Evolutionary conservation across 2,888 invertebrate species (phyloP), one percentile per base, ranked within the genome.

Genomic region (Eubasilissa splendida): DNA sequence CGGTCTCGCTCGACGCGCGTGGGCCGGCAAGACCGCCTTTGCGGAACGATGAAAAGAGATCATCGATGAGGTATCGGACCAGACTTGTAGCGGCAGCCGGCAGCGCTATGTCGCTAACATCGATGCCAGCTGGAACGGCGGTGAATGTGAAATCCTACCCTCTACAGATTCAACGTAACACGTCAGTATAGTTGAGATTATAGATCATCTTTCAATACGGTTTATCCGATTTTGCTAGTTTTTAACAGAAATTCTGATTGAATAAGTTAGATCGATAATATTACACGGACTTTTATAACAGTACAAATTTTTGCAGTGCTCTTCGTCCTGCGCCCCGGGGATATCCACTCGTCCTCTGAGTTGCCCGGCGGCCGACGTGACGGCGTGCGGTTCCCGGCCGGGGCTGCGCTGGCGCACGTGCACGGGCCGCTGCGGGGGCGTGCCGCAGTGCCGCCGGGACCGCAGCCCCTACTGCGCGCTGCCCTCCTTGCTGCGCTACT

Each of bases 281-380:
- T 56, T 56, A 1, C 9, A 56, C 2, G 56, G 1, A 56, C 56
- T 56, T 12, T 9, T 11, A 56, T 9, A 14, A 31, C n/a, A 65
- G 14, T 42, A 65, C 65, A 10, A 33, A 53, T 76, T 70, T 77
- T n/a, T 2, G n/a, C 85, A 94, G 93, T 94, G 94, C 86, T 93
- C 93, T 1, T 88, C 90, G 58, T 91, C 89, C 0, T 93, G 93
- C 85, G 93, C 93, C 0, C 88, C 89, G 1, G 93, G 93, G 0
- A 85, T 91, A 2, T 91, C 92, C 11, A 88, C 88, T 0, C 89
- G 92, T 3, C 90, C 91, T 0, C 87, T 92, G 0, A 86, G 88
- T 2, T 93, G 93, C 84, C 90, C 91, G 0, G 85, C 89, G 0
- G 87, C 90, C 79, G 90, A 89, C 1, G 85, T 87, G 9, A 85